Evolutionary conservation across 2,113 vertebrate genomes (phyloP), one percentile per base, ranked within the genome.

Genomic region (Aptenodytes patagonicus): DNA sequence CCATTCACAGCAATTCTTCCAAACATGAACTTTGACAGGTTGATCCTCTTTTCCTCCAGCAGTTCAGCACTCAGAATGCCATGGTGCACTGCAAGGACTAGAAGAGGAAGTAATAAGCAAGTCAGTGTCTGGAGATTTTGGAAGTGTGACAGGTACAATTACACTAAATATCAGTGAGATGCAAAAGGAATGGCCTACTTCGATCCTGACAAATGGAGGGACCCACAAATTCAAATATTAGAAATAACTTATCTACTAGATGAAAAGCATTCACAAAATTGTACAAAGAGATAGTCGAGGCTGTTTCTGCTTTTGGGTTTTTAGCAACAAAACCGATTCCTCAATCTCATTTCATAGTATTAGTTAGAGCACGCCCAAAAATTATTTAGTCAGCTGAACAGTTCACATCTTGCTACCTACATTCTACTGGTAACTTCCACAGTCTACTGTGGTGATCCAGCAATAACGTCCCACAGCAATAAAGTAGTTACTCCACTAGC

Each of bases 51-150:
- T 57, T 90, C 84, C 62, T 78, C 76, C 70, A 90, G 46, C 46
- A 87, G 42, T 10, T 77, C 71, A 51, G 68, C 38, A 36, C 84
- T 99, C 95, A 99, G 89, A 99, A 93, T 64, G 98, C 58, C 98
- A 99, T 98, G 2, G 98, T 98, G 93, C 98, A 98, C 97, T 98
- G 97, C 97, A 99, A 98, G 91, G 99, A 93, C 58, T 70, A 58
- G 51, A 89, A 90, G 49, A 80, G 32, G n/a, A 57, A 82, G 16
- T 42, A 70, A 36, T 1, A 65, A 29, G 18, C 31, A 64, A 91
- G 15, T 51, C 40, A 57, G 26, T 25, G 29, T 71, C 9, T 31
- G 42, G 38, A 81, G 62, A 69, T 46, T 44, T 44, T 55, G 34
- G 36, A 58, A 62, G 10, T 5, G 11, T 31, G 34, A 89, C 55